Conservation (phyloP, 2,113 vertebrate species). For the Bambusicola thoracicus region DNA sequence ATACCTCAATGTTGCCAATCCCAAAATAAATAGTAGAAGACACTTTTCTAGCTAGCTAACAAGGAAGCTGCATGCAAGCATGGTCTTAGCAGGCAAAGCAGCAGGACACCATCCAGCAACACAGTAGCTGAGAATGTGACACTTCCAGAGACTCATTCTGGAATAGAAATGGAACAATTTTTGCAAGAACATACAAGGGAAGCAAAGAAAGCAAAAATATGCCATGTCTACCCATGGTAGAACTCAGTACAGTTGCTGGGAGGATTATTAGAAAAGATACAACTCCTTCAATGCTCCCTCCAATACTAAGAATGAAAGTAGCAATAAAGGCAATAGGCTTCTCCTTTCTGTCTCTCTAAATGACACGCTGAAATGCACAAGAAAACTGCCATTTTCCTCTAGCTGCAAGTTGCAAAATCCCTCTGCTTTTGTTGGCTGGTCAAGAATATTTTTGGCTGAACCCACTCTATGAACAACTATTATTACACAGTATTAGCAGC, state of each 20-base stretch:
- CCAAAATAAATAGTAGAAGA: neutral
- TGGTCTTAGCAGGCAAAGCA: conserved; percentile 2
- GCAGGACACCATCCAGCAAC: neutral
- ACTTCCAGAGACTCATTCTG: neutral
- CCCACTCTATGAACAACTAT: neutral
- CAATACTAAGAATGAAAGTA: neutral
- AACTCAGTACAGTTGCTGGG: neutral
- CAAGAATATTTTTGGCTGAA: neutral
- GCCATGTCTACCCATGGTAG: neutral
- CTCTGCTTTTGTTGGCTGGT: neutral
- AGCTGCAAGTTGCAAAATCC: neutral
- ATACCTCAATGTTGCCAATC: neutral
- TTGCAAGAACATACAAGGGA: neutral
- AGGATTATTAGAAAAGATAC: neutral
- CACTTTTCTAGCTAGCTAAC: neutral
- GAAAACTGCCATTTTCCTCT: neutral
- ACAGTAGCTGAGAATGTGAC: neutral
- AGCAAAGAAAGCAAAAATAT: conserved; percentile 2
- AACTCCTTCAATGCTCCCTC: neutral
- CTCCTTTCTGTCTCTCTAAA: conserved; percentile 4
- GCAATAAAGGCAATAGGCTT: neutral
- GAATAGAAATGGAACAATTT: neutral
- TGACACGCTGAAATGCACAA: neutral
- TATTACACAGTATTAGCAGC: neutral
- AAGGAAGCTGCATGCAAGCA: neutral